Base-by-base conservation (phyloP, 2,113 vertebrate genomes). In the Calyptommatus sinebrachiatus region DNA sequence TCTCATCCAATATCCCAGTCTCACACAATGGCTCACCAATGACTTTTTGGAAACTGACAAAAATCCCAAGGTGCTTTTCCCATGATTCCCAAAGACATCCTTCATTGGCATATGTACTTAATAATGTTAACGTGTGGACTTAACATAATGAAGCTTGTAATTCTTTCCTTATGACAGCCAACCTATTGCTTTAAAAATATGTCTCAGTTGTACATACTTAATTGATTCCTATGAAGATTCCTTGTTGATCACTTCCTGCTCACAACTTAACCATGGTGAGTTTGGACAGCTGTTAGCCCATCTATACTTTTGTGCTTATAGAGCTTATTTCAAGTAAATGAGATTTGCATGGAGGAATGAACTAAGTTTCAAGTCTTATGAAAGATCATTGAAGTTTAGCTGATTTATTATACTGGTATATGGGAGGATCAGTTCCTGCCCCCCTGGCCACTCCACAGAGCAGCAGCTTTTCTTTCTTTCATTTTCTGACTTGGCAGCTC, bases 351-450 rank as follows among this genome's bases (percentile, higher is more conserved):
- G 71, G 28, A 74, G 65, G 71, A 48, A 87, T 81, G 60, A 21
- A 65, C 69, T 86, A 48, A 76, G 20, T 61, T 28, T 29, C 63
- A 77, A 73, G 84, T 67, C 77, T 71, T 61, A 53, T 84, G 75
- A 85, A 78, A 82, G 26, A 86, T 78, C 29, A 71, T 76, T 79
- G 7, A 31, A 91, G 84, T 35, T 63, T 76, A 69, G 77, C 35
- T 91, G 81, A 81, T 69, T 84, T 79, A 88, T 88, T 84, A 79
- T 81, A 35, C 80, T 53, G 5, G 35, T 41, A 41, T 41, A 41
- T 41, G 75, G 87, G 80, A 86, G 86, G 86, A 89, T 79, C 22
- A 71, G 71, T 78, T 57, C 74, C 67, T 70, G 78, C 75, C 70
- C 70, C 79, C 72, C 82, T 7, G 5, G 20, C 73, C 69, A 66